Base-by-base conservation (phyloP, 2,888 invertebrate species). In the Caenorhabditis zanzibari region DNA sequence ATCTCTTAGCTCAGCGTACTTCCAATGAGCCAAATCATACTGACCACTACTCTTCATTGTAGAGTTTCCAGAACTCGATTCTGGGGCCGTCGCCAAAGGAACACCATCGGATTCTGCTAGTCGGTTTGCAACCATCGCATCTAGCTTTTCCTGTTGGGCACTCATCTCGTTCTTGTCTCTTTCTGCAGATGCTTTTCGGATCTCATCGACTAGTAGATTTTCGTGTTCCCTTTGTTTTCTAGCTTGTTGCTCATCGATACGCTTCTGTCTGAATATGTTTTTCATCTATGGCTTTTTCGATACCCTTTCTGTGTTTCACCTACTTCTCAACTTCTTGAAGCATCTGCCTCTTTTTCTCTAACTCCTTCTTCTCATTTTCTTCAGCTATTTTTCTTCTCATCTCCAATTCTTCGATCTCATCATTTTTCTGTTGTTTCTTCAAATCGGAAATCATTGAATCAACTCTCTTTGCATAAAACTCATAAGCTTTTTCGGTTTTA, bases 11-110 rank as follows among this genome's bases (percentile, higher is more conserved):
- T 98, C 97, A 0, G 97, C 97, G 93, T 98, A 99, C 93, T 97
- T 97, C 97, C 98, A 98, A 92, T 96, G 97, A 44, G 96, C 96
- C 75, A 98, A 94, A 93, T 98, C 97, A 93, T 96, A 95, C 93
- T 97, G 98, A 14, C 64, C 61, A 16, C 19, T 22, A 16, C 26
- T 22, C 38, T 24, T 68, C 52, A 72, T 26, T 54, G 63, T 52
- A 1, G 75, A 66, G 12, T 32, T 41, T 26, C 64, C 63, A n/a
- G 49, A 47, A 38, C 26, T 54, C 0, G 52, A 9, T 1, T 14
- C 24, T 19, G 71, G 47, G 12, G 61, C 9, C 9, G 73, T 32
- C 12, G 72, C 71, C 19, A 79, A 22, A 19, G 72, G 47, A 12
- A 84, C 68, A 9, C 81, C 81, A 63, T 84, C 84, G 6, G 73